A percentile compares a stretch with the other conserved stretches of the same genome.
Evolutionary conservation across 2,113 vertebrate genomes (phyloP).

Genomic region (Podarcis raffonei): DNA sequence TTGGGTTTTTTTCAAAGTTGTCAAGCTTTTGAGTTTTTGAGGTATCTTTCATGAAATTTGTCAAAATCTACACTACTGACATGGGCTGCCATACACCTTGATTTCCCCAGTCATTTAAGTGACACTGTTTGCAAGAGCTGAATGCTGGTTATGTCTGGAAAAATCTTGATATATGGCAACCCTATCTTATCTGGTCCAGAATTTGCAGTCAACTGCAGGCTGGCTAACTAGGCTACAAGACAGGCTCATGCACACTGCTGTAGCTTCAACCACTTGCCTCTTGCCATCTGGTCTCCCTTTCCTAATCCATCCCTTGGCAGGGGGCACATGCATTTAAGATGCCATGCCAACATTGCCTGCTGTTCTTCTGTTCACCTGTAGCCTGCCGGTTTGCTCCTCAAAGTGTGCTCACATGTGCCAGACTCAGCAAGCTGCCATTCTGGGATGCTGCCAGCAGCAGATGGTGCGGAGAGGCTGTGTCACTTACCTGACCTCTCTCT

Average conservation of each 20-base stretch:
- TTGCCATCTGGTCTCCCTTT: neutral
- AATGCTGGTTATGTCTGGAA: no score
- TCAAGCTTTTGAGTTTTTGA: no score
- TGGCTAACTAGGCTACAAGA: neutral
- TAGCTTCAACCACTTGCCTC: neutral
- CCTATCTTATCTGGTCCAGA: neutral
- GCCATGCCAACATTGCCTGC: neutral
- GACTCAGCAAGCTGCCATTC: neutral
- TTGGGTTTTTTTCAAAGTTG: no score
- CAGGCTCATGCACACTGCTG: no score
- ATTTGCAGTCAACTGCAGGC: neutral
- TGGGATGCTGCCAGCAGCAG: neutral
- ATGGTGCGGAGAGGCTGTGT: no score
- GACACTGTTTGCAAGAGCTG: no score
- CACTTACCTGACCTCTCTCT: no score
- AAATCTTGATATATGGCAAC: no score
- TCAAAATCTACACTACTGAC: no score
- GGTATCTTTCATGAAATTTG: no score
- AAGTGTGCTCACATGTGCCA: neutral
- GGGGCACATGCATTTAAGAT: neutral
- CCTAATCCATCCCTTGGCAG: neutral
- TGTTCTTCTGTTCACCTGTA: neutral
- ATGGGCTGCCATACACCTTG: no score
- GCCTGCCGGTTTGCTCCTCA: neutral
- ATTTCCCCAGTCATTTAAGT: no score